Conservation (phyloP, 2,113 vertebrate genomes). For the Ivindomyrus marchei region DNA sequence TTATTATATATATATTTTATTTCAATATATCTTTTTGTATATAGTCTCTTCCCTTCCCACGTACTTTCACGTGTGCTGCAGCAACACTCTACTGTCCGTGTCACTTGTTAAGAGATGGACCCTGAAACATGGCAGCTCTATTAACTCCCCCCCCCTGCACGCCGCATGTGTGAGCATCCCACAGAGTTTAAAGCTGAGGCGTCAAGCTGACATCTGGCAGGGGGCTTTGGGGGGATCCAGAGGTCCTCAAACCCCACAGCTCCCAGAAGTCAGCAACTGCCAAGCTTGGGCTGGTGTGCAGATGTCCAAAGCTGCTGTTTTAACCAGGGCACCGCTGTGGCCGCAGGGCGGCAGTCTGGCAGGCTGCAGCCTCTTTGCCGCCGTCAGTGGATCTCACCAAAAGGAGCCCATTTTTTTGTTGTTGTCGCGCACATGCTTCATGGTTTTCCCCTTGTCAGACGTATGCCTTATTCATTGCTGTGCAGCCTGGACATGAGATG, state of each 20-base stretch:
- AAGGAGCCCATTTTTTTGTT: neutral
- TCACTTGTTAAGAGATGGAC: neutral
- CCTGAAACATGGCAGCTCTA: neutral
- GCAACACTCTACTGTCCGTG: neutral
- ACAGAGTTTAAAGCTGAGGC: neutral
- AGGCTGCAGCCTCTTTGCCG: neutral
- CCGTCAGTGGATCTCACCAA: neutral
- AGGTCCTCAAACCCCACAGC: neutral
- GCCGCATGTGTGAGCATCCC: neutral
- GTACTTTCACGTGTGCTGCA: neutral
- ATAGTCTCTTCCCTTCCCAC: neutral
- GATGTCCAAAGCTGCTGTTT: neutral
- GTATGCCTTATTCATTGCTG: neutral
- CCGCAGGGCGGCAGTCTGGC: neutral
- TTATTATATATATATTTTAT: neutral
- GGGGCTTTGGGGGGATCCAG: neutral
- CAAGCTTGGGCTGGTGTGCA: neutral
- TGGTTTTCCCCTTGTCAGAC: neutral
- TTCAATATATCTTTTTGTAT: neutral
- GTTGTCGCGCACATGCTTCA: neutral
- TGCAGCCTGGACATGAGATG: neutral
- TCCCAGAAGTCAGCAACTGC: neutral
- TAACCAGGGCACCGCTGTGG: neutral
- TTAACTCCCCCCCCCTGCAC: neutral
- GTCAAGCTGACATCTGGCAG: neutral